Conservation (phyloP, 2,797 vertebrate species). For the Graptemys geographica region DNA sequence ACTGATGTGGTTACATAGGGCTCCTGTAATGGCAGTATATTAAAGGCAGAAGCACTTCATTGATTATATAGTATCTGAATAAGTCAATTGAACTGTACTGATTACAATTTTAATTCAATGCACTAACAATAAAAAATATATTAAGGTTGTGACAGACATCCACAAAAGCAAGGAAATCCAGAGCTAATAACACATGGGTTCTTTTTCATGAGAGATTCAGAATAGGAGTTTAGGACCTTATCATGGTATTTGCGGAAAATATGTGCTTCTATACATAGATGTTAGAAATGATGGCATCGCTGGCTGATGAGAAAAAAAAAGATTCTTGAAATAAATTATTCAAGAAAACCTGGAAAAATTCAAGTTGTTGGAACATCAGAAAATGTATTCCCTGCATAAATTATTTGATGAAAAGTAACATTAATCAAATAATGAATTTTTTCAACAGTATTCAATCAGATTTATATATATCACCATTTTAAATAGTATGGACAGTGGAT, state of each 20-base stretch:
- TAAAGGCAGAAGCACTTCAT: background rate
- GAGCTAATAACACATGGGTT: background rate
- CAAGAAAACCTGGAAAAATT: background rate
- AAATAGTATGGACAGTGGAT: background rate
- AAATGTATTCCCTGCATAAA: background rate
- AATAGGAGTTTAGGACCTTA: background rate
- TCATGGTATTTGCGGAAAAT: background rate
- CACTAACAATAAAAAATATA: background rate
- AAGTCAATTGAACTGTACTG: background rate
- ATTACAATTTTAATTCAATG: background rate
- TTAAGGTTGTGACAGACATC: background rate
- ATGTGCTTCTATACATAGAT: background rate
- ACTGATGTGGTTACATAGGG: fast-evolving
- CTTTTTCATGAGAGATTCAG: background rate
- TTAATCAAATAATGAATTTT: background rate
- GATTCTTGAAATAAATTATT: background rate
- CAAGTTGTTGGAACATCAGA: background rate
- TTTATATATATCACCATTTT: background rate
- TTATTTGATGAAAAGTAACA: background rate
- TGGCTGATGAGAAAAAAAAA: background rate
- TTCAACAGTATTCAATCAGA: background rate
- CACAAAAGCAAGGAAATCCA: background rate
- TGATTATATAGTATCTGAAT: background rate
- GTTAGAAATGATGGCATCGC: background rate
- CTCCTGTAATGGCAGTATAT: background rate